Base-by-base conservation (phyloP, 1,140 invertebrate genomes). In the Drosophila saltans region DNA sequence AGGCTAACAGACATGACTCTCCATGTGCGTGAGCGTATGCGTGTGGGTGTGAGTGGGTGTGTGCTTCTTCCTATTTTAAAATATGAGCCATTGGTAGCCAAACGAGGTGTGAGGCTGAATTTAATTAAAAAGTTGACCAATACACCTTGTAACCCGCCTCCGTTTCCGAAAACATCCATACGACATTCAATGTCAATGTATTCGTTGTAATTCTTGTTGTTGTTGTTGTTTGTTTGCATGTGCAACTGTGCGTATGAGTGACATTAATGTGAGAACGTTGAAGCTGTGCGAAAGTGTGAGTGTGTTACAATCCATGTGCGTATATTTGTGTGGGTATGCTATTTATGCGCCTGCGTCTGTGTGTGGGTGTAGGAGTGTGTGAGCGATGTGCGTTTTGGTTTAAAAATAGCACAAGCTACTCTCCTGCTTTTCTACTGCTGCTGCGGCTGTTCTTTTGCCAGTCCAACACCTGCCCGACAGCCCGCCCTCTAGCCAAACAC, bases 61-160 rank as follows among this genome's bases (percentile, higher is more conserved):
- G 33, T 36, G 9, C 52, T 28, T 63, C 10, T 63, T 65, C 66
- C 81, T 85, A 85, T 84, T 84, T 81, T 81, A 84, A 84, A 81
- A 81, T 85, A 72, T 71, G 63, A 69, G 59, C 66, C 66, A 52
- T 21, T 70, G 52, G 41, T 58, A 65, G 26, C 76, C 63, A 68
- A 63, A 55, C 36, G 66, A 75, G 63, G 68, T 72, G 66, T 57
- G 69, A 69, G 82, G 68, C 52, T 63, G 60, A 84, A 84, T 89
- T 90, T 89, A 89, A 89, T 89, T 89, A 89, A 89, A 89, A 78
- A 82, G 85, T 89, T 90, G 82, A 86, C 82, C 82, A 79, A 72
- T 52, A 52, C 45, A 26, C 45, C 24, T 52, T 52, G 21, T 9
- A 5, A 9, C 45, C 3, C 76, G 69, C 65, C 69, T 64, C 30